Evolutionary conservation across 1,140 invertebrate genomes (phyloP).

Genomic region (Elymnias hypermnestra): DNA sequence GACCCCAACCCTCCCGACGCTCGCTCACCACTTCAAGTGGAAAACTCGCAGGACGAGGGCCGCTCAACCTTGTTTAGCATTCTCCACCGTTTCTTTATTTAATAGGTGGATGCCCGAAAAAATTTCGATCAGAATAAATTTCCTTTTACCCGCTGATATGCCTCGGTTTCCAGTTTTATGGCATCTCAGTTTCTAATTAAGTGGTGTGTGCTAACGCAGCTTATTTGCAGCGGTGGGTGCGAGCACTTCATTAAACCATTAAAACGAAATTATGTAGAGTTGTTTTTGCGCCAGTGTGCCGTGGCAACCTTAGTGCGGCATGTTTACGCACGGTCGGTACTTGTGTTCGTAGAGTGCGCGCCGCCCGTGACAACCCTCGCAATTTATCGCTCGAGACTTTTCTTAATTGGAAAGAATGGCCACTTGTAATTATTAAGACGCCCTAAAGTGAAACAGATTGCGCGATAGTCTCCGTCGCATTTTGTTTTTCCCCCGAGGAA

Average conservation of each 20-base stretch:
- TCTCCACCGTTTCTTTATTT: conserved; percentile 72
- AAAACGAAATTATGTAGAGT: conserved; percentile 39
- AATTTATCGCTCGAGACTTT: conserved; percentile 72
- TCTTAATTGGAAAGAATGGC: conserved; percentile 75
- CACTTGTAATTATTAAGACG: conserved; percentile 75
- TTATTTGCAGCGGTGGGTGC: conserved; percentile 41
- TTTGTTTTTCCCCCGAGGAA: conserved; percentile 21
- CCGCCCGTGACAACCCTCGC: conserved; percentile 57
- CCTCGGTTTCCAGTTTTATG: conserved; percentile 45
- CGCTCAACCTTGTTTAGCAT: conserved; percentile 69
- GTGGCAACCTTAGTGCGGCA: conserved; percentile 43
- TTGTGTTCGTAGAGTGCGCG: conserved; percentile 22
- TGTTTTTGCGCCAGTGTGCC: conserved; percentile 25
- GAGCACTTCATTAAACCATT: conserved; percentile 52
- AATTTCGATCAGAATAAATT: conserved; percentile 64
- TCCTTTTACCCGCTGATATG: conserved; percentile 57
- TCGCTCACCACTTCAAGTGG: conserved; percentile 62
- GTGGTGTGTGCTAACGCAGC: conserved; percentile 45
- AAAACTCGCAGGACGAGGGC: conserved; percentile 69
- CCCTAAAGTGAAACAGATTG: conserved; percentile 74
- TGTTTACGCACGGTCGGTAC: conserved; percentile 53
- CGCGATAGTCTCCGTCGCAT: conserved; percentile 30
- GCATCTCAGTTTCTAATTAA: conserved; percentile 52
- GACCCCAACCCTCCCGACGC: conserved; percentile 35
- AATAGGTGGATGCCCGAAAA: conserved; percentile 71